phyloP scores from a whole-genome alignment of 2,888 invertebrate genomes.

The Amblyjoppa fuscipennis region DNA sequence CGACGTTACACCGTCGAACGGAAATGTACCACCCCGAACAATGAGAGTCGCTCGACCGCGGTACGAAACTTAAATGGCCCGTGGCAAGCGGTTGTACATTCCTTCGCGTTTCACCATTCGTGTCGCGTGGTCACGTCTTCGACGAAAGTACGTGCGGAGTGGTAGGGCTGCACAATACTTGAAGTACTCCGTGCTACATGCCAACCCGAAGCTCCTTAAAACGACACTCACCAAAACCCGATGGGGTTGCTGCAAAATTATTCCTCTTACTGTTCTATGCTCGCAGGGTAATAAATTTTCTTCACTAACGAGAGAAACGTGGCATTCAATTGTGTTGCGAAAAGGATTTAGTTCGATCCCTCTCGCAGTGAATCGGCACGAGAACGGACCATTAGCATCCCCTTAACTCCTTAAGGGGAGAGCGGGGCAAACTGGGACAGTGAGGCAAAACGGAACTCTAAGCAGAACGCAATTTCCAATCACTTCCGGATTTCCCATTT shows the following conservation, averaged over 20 bases:
- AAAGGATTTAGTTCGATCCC: neutral
- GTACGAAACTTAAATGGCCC: slow-evolving; percentile 64
- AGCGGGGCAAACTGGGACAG: too few relatives aligned
- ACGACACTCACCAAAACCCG: slow-evolving; percentile 9
- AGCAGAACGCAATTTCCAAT: too few relatives aligned
- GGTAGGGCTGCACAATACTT: slow-evolving; percentile 5
- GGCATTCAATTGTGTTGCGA: neutral
- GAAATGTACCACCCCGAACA: slow-evolving; percentile 60
- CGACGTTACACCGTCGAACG: slow-evolving; percentile 36
- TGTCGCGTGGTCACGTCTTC: slow-evolving; percentile 62
- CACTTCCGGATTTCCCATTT: too few relatives aligned
- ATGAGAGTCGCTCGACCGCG: slow-evolving; percentile 40
- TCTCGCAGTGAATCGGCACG: neutral
- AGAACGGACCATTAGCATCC: neutral
- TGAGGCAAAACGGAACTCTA: too few relatives aligned
- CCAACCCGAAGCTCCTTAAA: slow-evolving; percentile 1
- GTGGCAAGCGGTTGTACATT: slow-evolving; percentile 65
- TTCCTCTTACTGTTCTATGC: neutral
- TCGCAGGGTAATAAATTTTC: neutral
- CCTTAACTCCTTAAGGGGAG: neutral
- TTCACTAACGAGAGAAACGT: neutral
- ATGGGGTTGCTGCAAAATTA: slow-evolving; percentile 9
- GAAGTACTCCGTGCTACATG: neutral
- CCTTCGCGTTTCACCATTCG: slow-evolving; percentile 64
- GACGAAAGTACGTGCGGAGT: slow-evolving; percentile 4